These are phyloP conservation scores for Planococcus citri DNA, from an alignment of 1,140 invertebrate genomes.

Conservation along the genomic window DNA sequence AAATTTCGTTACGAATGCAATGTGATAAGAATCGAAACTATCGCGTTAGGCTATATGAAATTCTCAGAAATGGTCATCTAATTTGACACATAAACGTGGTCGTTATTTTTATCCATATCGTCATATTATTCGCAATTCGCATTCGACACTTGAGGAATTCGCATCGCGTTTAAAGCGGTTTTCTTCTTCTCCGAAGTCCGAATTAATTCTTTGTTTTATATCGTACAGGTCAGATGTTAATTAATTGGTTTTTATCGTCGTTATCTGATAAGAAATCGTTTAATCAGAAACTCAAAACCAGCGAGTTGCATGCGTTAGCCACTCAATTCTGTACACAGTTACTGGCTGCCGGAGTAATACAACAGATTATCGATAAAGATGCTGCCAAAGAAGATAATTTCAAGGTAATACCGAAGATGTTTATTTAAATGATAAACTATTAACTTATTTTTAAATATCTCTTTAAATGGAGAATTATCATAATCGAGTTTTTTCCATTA, in stretches of 20 bases:
- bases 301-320: constrained; percentile 52
- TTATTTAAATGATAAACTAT: background rate
- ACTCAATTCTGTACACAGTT: constrained; percentile 77
- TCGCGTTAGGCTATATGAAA: too few species aligned
- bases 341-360: constrained; percentile 72
- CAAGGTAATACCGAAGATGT: constrained; percentile 44
- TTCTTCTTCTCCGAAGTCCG: too few species aligned
- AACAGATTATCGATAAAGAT: constrained; percentile 58
- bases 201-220: background rate
- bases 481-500: background rate
- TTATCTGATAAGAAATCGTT: constrained; percentile 50
- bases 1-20: too few species aligned
- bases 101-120: too few species aligned
- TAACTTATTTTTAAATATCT: background rate
- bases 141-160: too few species aligned
- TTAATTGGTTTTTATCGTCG: constrained; percentile 76
- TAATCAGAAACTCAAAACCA: constrained; percentile 44
- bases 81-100: too few species aligned
- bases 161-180: too few species aligned
- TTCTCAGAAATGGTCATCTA: too few species aligned
- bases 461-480: too few species aligned
- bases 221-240: constrained; percentile 68
- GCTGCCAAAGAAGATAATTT: constrained; percentile 49
- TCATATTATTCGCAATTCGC: too few species aligned
- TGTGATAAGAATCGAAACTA: too few species aligned